These are phyloP conservation scores for Gymnosoma rotundatum DNA, from an alignment of 2,888 invertebrate genomes.

Conservation along the genomic window DNA sequence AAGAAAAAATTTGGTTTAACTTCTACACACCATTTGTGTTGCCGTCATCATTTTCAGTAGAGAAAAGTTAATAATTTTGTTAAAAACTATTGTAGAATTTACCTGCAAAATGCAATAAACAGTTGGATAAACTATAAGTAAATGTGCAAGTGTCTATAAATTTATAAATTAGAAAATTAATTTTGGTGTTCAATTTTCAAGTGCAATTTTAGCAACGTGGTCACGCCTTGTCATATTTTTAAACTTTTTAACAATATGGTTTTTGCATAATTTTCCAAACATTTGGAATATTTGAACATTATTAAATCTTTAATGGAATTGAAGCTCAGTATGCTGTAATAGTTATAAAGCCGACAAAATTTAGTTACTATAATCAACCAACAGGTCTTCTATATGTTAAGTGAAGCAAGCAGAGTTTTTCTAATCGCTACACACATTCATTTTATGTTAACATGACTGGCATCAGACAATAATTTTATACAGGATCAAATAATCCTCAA, in stretches of 20 bases:
- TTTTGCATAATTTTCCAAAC: constrained; percentile 43
- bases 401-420: constrained; percentile 25
- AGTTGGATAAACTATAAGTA: constrained; percentile 27
- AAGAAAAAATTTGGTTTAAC: constrained; percentile 60
- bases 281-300: constrained; percentile 30
- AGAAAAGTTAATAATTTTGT: constrained; percentile 55
- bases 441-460: constrained; percentile 37
- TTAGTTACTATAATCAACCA: constrained; percentile 29
- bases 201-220: constrained; percentile 69
- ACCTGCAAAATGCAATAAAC: constrained; percentile 51
- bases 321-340: constrained; percentile 43
- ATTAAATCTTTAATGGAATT: constrained; percentile 31
- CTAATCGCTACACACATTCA: constrained; percentile 42
- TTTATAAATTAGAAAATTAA: constrained; percentile 9
- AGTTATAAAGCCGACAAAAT: constrained; percentile 26
- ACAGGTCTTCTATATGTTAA: constrained; percentile 36
- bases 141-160: constrained; percentile 53
- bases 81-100: constrained; percentile 50
- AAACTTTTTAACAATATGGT: constrained; percentile 28
- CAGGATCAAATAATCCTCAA: neutral
- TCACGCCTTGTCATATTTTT: constrained; percentile 65
- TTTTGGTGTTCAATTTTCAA: constrained; percentile 44
- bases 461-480: constrained; percentile 4
- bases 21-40: constrained; percentile 67
- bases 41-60: constrained; percentile 70